Evolutionary conservation across 92 coral and sea anemone species (phyloP), one percentile per base, ranked within the genome.

Genomic region (Muricea muricata): DNA sequence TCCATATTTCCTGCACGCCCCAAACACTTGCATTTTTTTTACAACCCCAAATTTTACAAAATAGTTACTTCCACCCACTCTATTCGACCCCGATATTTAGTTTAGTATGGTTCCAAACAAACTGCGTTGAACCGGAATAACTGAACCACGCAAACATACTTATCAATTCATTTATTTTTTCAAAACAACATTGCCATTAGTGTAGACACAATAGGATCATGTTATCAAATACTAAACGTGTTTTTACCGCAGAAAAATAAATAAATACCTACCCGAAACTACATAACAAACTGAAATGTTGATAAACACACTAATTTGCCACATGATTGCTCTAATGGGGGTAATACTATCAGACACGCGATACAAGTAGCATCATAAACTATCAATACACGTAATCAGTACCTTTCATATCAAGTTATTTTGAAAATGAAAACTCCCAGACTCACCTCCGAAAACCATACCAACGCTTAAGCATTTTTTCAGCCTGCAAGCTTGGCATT

Each of bases 401-500:
- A n/a, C n/a, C n/a, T n/a, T n/a, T n/a, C n/a, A n/a, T n/a, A n/a
- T n/a, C n/a, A n/a, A n/a, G n/a, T 52, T 52, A 25, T 52, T 20
- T 18, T 52, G 60, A 52, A 9, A 52, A 20, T 52, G 20, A 4
- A 81, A 33, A 21, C 39, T 14, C 2, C 20, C 12, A 13, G 2
- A 47, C 87, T 31, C 79, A 96, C 99, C 99, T 89, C 94, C 91
- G 39, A 88, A 90, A 2, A 96, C 98, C 99, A 96, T 96, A 1
- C 99, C 99, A 10, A 90, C 94, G 17, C 84, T 91, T 30, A 96
- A 89, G 52, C 99, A 96, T 84, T 92, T 93, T 34, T 91, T 87
- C 47, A 96, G 81, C 55, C 99, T 89, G 73, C 99, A 96, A 50
- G 93, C 91, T 83, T 93, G 98, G 71, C 99, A 96, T 77, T 92